Evolutionary conservation across 2,797 vertebrate species (phyloP).

Genomic region (Eulemur coronatus): DNA sequence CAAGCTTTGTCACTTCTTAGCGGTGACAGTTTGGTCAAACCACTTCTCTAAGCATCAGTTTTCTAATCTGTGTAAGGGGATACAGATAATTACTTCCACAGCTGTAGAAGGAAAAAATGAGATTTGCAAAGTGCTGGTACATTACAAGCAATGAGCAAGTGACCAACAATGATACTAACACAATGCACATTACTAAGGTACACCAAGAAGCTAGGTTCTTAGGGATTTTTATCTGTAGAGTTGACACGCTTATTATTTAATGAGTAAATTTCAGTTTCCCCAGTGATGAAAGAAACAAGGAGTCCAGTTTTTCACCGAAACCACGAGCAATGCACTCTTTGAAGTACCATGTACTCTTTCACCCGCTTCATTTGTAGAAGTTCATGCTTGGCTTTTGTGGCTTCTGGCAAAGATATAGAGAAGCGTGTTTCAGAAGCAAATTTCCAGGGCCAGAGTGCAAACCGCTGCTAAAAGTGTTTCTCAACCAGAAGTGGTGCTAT

Average conservation of each 20-base stretch:
- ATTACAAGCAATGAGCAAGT: background rate
- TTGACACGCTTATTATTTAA: background rate
- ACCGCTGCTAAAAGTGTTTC: background rate
- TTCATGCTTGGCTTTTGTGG: conserved; percentile 18
- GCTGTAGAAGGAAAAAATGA: background rate
- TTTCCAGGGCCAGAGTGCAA: conserved; percentile 11
- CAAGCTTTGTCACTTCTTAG: background rate
- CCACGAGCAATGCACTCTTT: background rate
- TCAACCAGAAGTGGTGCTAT: background rate
- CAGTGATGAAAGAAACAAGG: background rate
- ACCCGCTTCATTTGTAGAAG: background rate
- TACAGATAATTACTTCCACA: background rate
- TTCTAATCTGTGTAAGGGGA: background rate
- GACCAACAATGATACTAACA: background rate
- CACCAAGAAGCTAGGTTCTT: background rate
- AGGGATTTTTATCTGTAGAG: background rate
- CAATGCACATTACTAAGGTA: background rate
- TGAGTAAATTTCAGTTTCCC: background rate
- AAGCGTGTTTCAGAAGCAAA: background rate
- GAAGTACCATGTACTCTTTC: background rate
- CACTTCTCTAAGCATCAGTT: background rate
- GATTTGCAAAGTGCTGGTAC: background rate
- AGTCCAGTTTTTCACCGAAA: conserved; percentile 14
- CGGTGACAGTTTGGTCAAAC: background rate
- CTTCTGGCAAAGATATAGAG: background rate